Conservation (phyloP, 2,113 vertebrate species). For the Channa argus region DNA sequence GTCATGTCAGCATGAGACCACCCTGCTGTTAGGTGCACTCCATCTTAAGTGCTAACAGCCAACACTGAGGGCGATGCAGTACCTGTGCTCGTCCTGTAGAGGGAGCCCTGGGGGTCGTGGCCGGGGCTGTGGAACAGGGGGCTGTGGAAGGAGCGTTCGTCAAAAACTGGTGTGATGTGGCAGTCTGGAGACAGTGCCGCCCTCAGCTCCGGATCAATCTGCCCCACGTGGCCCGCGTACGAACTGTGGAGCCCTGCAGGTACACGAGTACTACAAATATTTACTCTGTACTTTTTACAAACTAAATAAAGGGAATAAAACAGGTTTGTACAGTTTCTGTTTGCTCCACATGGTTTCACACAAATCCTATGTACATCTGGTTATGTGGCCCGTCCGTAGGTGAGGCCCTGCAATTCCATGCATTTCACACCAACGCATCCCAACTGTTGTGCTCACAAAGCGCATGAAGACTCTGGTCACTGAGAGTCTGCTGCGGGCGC, state of each 20-base stretch:
- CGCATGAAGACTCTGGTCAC: conserved; percentile 4
- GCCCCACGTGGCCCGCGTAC: conserved; percentile 73
- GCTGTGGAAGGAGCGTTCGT: conserved; percentile 86
- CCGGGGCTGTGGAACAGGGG: conserved; percentile 83
- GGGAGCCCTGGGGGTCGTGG: conserved; percentile 77
- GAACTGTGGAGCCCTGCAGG: conserved; percentile 83
- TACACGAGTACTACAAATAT: background rate
- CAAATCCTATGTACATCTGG: background rate
- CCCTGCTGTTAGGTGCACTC: too few relatives aligned
- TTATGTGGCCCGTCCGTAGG: background rate
- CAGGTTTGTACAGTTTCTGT: background rate
- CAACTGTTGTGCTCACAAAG: conserved; percentile 4
- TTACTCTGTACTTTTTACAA: background rate
- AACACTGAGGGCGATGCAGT: conserved; percentile 15
- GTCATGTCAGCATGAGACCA: too few relatives aligned
- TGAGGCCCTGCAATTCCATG: conserved; percentile 20
- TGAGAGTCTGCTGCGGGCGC: conserved; percentile 35
- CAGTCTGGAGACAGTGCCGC: conserved; percentile 90
- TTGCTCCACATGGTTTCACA: background rate
- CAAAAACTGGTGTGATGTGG: conserved; percentile 95
- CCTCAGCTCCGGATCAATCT: conserved; percentile 87
- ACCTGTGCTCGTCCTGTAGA: conserved; percentile 89
- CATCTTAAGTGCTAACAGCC: too few relatives aligned
- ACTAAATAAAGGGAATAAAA: too few relatives aligned
- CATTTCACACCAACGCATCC: conserved; percentile 5